Evolutionary conservation across 1,140 invertebrate genomes (phyloP), one percentile per base, ranked within the genome.

Genomic region (Trachymyrmex cornetzi): DNA sequence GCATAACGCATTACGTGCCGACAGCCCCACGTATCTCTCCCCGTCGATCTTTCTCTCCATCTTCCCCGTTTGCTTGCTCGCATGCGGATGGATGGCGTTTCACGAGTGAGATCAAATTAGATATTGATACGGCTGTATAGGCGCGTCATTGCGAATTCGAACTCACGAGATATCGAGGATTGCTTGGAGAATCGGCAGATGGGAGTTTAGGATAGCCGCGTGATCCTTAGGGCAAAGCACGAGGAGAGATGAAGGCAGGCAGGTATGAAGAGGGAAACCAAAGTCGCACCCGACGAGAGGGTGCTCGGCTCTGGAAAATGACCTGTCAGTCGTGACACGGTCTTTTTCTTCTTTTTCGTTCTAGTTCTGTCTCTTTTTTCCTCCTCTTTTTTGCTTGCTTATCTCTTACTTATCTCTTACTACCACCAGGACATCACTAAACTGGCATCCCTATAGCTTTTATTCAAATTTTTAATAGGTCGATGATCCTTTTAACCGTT

Each of bases 251-350:
- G 90, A 79, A 84, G 91, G 88, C 74, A 90, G 69, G 88, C 84
- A 93, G 92, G 92, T 90, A 82, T 72, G 53, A 92, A 86, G 87
- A 87, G 77, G 69, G 81, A 84, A 89, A 74, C 87, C 84, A 74
- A 79, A 89, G 87, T 87, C 63, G 81, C 88, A 88, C 82, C 82
- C 89, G 90, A 90, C 89, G 91, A 92, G 92, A 91, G 93, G 91
- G 92, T 92, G 94, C 93, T 93, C 91, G 90, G 93, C 93, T 93
- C 93, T 91, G 94, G 94, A 94, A 94, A 94, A 94, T 94, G 93
- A 94, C 93, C 94, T 94, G 94, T 94, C 94, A 94, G 91, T 94
- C 92, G 90, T 90, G 93, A 91, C 91, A 93, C 92, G 91, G 91
- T 88, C 91, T 92, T 92, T 91, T 81, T 88, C 88, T 89, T 87